phyloP scores from a whole-genome alignment of 2,888 invertebrate genomes.

The Apotomis turbidana region DNA sequence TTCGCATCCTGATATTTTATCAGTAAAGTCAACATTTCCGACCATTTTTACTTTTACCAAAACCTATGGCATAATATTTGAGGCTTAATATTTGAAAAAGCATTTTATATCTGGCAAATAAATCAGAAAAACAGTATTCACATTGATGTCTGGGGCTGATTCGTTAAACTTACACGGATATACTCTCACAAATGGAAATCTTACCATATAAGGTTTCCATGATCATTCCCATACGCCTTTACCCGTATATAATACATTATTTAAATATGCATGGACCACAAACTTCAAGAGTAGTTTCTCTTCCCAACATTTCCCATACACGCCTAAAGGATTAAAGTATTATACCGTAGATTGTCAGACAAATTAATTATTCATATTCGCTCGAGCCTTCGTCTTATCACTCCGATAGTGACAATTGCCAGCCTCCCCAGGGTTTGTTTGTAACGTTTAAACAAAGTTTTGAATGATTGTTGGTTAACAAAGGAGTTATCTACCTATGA shows the following conservation, averaged over 20 bases:
- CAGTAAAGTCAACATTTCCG: too few relatives aligned
- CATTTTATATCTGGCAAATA: too few relatives aligned
- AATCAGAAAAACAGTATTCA: too few relatives aligned
- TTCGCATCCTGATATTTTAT: too few relatives aligned
- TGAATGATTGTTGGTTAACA: neutral
- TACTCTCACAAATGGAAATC: too few relatives aligned
- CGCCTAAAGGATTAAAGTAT: conserved; percentile 22
- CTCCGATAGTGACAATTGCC: neutral
- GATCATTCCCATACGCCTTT: neutral
- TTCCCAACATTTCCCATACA: neutral
- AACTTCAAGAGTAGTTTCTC: neutral
- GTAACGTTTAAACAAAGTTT: neutral
- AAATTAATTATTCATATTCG: conserved; percentile 26
- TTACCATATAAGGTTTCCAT: neutral
- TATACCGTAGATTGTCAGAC: conserved; percentile 18
- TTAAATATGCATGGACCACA: conserved; percentile 6
- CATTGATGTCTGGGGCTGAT: too few relatives aligned
- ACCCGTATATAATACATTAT: neutral
- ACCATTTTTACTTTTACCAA: too few relatives aligned
- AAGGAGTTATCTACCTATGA: neutral
- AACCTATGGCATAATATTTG: too few relatives aligned
- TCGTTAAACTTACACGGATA: too few relatives aligned
- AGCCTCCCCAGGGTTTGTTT: neutral
- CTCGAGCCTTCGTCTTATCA: neutral
- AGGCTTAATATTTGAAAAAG: too few relatives aligned